Base-by-base conservation (phyloP, 64 coral and sea anemone genomes). In the Trachythela sp. region DNA sequence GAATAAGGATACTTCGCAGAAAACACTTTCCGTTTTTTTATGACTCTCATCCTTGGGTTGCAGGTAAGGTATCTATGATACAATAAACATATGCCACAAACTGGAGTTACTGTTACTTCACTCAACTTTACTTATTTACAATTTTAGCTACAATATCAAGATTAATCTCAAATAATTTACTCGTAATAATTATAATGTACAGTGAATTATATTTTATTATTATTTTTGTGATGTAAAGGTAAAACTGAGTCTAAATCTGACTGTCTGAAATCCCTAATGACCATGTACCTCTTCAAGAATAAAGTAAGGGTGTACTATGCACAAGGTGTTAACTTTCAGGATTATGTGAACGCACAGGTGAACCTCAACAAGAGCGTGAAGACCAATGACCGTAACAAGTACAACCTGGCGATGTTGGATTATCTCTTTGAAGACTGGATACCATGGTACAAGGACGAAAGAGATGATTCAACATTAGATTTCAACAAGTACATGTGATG, bases 181-280 rank as follows among this genome's bases (percentile, higher is more conserved):
- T n/a, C n/a, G n/a, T n/a, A n/a, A n/a, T n/a, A n/a, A n/a, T n/a
- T n/a, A n/a, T n/a, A n/a, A n/a, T n/a, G n/a, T n/a, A n/a, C n/a
- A n/a, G n/a, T n/a, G n/a, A n/a, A n/a, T n/a, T n/a, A n/a, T n/a
- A n/a, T n/a, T n/a, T n/a, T n/a, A 51, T 87, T 52, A 48, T 20
- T 75, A 76, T 41, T 22, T 70, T 35, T 27, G 42, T 87, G 37
- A 49, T 45, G 48, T 15, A 11, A 35, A 33, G 84, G 90, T 24
- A 85, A 94, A 88, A 40, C 80, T 77, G 93, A 94, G 38, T 86
- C 77, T 4, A 92, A 87, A 26, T 39, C 18, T 54, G 94, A 95
- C 15, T 92, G 88, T 15, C 39, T 95, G 24, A 95, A 95, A 48
- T 92, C 91, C n/a, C 22, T 93, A 42, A 92, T 95, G 89, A 86